These are phyloP conservation scores for Campylorhamphus procurvoides DNA, from an alignment of 2,113 vertebrate genomes.

Conservation along the genomic window DNA sequence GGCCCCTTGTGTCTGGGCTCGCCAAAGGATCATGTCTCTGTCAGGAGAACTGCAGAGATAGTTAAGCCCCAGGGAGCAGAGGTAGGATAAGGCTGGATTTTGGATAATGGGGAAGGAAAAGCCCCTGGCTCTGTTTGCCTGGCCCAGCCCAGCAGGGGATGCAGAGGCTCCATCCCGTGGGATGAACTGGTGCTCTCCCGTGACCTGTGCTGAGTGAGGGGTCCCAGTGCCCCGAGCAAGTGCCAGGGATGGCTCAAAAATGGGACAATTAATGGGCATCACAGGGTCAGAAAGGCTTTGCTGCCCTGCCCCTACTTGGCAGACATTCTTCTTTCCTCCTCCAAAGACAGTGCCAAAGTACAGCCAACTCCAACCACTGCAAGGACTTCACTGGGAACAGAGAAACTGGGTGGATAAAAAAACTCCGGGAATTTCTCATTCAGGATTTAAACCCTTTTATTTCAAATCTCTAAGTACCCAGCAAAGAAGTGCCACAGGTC, in stretches of 20 bases:
- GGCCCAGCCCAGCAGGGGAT: neutral
- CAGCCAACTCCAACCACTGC: neutral
- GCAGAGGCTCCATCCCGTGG: neutral
- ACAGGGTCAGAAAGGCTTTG: neutral
- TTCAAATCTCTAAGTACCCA: neutral
- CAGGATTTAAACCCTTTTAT: neutral
- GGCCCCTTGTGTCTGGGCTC: neutral
- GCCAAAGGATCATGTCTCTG: neutral
- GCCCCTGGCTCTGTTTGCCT: neutral
- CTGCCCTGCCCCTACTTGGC: neutral
- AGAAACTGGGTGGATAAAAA: neutral
- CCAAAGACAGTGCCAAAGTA: rapidly evolving
- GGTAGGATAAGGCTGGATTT: neutral
- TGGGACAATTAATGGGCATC: neutral
- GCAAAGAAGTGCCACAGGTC: neutral
- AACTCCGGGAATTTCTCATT: neutral
- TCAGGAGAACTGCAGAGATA: neutral
- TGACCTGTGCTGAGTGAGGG: rapidly evolving
- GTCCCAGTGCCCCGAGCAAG: rapidly evolving
- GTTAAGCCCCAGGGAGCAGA: neutral
- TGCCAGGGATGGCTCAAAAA: neutral
- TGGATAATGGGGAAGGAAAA: neutral
- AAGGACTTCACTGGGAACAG: neutral
- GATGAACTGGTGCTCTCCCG: rapidly evolving
- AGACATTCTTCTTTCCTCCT: neutral